Evolutionary conservation across 1,140 invertebrate species (phyloP).

Genomic region (Cydia amplana): DNA sequence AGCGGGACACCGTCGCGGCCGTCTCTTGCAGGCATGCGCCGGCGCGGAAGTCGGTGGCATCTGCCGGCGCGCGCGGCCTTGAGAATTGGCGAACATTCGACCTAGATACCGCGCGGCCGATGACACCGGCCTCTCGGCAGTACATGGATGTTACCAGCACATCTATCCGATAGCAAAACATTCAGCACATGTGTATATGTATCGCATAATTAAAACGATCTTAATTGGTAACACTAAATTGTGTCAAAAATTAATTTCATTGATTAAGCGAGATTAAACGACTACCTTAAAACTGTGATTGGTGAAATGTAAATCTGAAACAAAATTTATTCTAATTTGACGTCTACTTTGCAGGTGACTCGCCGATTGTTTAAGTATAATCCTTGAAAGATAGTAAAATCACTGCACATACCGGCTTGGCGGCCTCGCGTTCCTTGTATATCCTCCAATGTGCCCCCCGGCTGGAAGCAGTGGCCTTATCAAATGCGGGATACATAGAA

Average conservation of each 20-base stretch:
- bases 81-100: constrained; percentile 36
- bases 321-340: constrained; percentile 78
- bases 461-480: constrained; percentile 5
- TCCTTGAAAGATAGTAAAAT: constrained; percentile 69
- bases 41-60: constrained; percentile 10
- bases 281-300: constrained; percentile 50
- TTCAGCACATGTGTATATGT: constrained; percentile 53
- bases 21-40: not conserved
- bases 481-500: not conserved
- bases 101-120: constrained; percentile 37
- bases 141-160: constrained; percentile 63
- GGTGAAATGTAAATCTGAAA: constrained; percentile 66
- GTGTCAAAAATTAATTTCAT: constrained; percentile 54
- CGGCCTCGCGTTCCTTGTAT: constrained; percentile 52
- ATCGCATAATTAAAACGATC: constrained; percentile 50
- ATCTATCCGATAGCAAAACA: constrained; percentile 56
- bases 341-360: constrained; percentile 78
- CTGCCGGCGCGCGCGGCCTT: constrained; percentile 30
- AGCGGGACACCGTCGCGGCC: not conserved
- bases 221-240: constrained; percentile 71
- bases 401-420: constrained; percentile 71
- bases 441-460: constrained; percentile 32
- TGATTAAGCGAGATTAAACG: constrained; percentile 24
- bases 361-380: constrained; percentile 78
- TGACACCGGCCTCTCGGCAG: constrained; percentile 54